Evolutionary conservation across 2,113 vertebrate genomes (phyloP).

Genomic region (Muntiacus muntjak): DNA sequence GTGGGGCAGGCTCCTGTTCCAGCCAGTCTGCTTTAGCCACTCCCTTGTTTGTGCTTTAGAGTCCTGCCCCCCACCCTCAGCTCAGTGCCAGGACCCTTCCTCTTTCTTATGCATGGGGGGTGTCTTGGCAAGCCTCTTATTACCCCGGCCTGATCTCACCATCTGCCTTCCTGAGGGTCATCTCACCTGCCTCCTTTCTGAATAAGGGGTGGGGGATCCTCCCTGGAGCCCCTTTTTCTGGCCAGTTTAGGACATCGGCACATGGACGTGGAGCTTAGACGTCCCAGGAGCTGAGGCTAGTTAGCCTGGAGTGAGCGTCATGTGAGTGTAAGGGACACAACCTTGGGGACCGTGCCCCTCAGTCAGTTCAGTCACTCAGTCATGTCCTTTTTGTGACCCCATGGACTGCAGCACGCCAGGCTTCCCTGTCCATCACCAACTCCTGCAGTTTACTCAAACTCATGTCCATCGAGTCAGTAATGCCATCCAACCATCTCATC

Average conservation of each 20-base stretch:
- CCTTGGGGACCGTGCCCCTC: background rate
- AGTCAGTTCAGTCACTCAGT: background rate
- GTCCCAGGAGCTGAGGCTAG: background rate
- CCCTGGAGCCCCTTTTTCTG: background rate
- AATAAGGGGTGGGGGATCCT: background rate
- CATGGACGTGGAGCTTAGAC: background rate
- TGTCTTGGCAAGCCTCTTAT: rapidly evolving
- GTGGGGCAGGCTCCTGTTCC: background rate
- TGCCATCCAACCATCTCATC: background rate
- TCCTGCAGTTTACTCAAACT: background rate
- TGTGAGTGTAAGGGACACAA: background rate
- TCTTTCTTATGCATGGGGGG: background rate
- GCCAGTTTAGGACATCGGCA: background rate
- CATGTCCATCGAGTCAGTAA: background rate
- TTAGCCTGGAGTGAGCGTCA: background rate
- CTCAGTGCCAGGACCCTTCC: background rate
- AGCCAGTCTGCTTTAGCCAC: background rate
- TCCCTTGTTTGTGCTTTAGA: background rate
- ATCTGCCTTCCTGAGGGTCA: background rate
- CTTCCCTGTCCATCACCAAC: background rate
- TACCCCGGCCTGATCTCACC: background rate
- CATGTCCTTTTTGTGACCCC: background rate
- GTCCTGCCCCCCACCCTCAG: background rate
- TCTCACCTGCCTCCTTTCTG: background rate
- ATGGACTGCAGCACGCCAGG: background rate